These are phyloP conservation scores for Tolypeutes matacus DNA, from an alignment of 2,797 vertebrate genomes.

Conservation along the genomic window DNA sequence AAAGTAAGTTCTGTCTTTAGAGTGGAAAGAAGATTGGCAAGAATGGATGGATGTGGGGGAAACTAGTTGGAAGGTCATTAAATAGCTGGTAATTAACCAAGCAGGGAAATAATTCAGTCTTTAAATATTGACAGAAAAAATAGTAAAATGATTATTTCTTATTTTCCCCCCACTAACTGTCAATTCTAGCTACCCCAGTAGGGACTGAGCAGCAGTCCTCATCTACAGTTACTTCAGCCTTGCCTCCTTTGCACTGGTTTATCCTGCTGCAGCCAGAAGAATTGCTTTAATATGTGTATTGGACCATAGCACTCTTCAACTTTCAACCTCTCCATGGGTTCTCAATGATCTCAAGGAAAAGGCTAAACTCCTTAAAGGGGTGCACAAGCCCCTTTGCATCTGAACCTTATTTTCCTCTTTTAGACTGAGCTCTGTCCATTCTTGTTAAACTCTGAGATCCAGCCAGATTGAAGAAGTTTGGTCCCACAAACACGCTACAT, in stretches of 20 bases:
- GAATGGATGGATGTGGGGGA: background rate
- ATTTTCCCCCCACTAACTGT: background rate
- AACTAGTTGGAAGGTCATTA: background rate
- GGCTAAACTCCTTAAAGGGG: background rate
- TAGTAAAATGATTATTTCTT: background rate
- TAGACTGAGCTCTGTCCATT: background rate
- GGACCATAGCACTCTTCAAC: background rate
- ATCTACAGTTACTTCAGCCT: background rate
- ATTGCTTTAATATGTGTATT: background rate
- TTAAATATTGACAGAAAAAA: background rate
- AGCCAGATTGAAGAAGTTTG: conserved; percentile 12
- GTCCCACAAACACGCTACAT: background rate
- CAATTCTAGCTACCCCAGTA: background rate
- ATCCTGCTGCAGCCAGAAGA: background rate
- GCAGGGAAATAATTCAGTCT: background rate
- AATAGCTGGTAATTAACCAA: background rate
- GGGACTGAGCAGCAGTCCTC: background rate
- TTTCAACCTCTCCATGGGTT: background rate
- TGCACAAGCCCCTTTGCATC: background rate
- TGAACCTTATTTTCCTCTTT: background rate
- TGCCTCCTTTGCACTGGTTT: background rate
- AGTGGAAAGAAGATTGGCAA: background rate
- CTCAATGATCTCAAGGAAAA: background rate
- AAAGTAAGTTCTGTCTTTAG: background rate
- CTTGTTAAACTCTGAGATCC: background rate